These are phyloP conservation scores for Laticauda colubrina DNA, from an alignment of 2,113 vertebrate species.

Conservation along the genomic window DNA sequence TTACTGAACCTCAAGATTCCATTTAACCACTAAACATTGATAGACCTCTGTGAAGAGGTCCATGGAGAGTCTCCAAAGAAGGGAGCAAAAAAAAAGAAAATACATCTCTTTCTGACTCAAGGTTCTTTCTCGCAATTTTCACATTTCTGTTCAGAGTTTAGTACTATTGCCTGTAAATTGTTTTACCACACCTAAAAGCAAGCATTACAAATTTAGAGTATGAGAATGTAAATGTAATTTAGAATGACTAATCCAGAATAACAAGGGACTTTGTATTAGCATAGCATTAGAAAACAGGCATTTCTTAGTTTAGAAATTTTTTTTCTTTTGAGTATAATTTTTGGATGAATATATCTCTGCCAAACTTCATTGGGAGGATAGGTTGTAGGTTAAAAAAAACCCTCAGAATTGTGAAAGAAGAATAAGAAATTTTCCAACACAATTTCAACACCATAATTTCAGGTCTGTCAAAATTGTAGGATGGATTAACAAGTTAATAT, in stretches of 20 bases:
- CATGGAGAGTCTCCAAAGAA: neutral
- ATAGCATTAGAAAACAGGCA: conserved; percentile 11
- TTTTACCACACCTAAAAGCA: conserved; percentile 21
- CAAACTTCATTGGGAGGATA: neutral
- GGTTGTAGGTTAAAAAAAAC: conserved; percentile 6
- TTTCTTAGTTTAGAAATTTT: neutral
- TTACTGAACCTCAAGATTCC: neutral
- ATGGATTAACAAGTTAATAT: conserved; percentile 49
- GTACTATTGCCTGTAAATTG: conserved; percentile 22
- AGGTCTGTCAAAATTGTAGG: conserved; percentile 22
- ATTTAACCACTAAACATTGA: neutral
- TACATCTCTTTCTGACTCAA: neutral
- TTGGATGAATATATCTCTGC: neutral
- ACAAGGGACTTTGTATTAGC: neutral
- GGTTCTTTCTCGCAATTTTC: conserved; percentile 3
- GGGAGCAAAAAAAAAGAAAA: conserved; percentile 1
- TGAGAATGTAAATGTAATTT: accelerated
- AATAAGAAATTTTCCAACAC: neutral
- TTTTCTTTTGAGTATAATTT: conserved; percentile 16
- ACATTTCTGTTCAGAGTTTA: neutral
- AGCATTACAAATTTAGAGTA: conserved; percentile 19
- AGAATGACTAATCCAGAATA: conserved; percentile 9
- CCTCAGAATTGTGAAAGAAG: neutral
- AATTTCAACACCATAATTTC: conserved; percentile 1
- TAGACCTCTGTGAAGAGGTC: neutral